These are phyloP conservation scores for Pandemis corylana DNA, from an alignment of 2,888 invertebrate genomes.

Conservation along the genomic window DNA sequence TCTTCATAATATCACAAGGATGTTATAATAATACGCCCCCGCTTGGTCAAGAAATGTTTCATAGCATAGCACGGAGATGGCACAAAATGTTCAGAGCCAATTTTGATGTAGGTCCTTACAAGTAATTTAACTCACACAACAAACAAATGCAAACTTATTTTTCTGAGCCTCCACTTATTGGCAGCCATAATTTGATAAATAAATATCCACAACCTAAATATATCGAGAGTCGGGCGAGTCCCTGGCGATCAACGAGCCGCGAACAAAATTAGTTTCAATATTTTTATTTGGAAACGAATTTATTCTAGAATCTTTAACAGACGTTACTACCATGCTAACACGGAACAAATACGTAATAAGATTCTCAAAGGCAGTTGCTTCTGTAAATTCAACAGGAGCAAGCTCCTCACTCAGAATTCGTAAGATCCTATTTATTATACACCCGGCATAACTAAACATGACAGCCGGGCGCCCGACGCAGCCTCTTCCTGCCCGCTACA, in stretches of 20 bases:
- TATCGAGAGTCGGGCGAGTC: too few relatives aligned
- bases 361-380: not conserved
- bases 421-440: slow-evolving; percentile 8
- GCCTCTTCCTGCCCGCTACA: not conserved
- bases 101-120: too few relatives aligned
- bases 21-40: not conserved
- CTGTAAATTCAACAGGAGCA: not conserved
- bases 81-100: not conserved
- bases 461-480: not conserved
- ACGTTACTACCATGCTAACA: not conserved
- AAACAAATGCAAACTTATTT: too few relatives aligned
- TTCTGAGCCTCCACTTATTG: too few relatives aligned
- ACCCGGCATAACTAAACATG: slow-evolving; percentile 5
- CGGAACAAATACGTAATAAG: not conserved
- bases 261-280: too few relatives aligned
- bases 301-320: not conserved
- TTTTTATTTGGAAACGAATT: too few relatives aligned
- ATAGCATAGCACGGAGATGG: not conserved
- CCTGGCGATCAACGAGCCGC: too few relatives aligned
- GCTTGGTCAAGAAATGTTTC: not conserved
- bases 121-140: too few relatives aligned
- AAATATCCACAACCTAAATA: too few relatives aligned
- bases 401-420: not conserved
- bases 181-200: too few relatives aligned
- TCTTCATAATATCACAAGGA: not conserved